A percentile compares a stretch with the other conserved stretches of the same genome.
phyloP scores from a whole-genome alignment of 2,888 invertebrate genomes.

The Drosophila kuntzei region DNA sequence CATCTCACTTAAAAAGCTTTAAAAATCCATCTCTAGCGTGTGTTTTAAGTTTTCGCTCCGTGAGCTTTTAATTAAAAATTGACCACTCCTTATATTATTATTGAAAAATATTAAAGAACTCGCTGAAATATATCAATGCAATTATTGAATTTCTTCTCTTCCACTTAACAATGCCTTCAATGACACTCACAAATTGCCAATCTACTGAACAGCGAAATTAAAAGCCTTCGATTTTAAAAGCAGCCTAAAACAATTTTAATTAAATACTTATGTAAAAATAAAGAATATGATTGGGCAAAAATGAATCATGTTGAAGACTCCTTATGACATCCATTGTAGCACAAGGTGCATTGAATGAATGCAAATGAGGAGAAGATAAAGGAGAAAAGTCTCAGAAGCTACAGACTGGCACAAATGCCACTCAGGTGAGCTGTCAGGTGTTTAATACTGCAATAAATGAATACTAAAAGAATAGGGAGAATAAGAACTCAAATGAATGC shows the following conservation, averaged over 20 bases:
- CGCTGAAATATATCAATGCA: not conserved
- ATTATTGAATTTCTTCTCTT: constrained; percentile 12
- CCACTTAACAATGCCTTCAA: constrained; percentile 17
- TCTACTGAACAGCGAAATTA: constrained; percentile 2
- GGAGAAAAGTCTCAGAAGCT: constrained; percentile 26
- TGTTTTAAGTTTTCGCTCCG: not conserved
- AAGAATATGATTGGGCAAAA: constrained; percentile 1
- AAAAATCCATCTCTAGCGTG: not conserved
- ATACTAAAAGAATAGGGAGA: not conserved
- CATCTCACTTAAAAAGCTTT: not conserved
- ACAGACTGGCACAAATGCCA: constrained; percentile 27
- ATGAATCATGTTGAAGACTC: constrained; percentile 22
- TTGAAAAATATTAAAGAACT: not conserved
- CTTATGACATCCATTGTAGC: not conserved
- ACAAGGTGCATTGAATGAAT: constrained; percentile 31
- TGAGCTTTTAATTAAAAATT: not conserved
- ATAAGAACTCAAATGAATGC: constrained; percentile 20
- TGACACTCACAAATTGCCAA: constrained; percentile 2
- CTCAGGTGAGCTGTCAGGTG: constrained; percentile 43
- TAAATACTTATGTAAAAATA: constrained; percentile 15
- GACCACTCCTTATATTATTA: not conserved
- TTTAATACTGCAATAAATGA: constrained; percentile 25
- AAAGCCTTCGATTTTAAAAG: not conserved
- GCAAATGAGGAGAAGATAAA: constrained; percentile 29
- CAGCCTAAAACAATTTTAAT: constrained; percentile 14